These are phyloP conservation scores for Holotrichia oblita DNA, from an alignment of 1,140 invertebrate genomes.

Conservation along the genomic window DNA sequence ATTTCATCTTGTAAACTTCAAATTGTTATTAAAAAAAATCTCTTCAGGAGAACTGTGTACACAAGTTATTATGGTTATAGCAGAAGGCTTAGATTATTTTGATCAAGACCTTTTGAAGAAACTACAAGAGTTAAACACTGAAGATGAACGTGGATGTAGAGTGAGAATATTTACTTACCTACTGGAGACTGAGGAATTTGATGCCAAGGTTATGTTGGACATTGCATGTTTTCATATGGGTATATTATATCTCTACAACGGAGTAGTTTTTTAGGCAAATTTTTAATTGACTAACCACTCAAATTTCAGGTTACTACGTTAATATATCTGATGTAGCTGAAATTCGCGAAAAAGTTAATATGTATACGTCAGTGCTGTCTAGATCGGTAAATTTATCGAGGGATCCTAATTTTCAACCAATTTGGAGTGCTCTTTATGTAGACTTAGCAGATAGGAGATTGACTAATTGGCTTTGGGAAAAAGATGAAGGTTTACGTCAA, in stretches of 20 bases:
- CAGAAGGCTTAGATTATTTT: conserved; percentile 95
- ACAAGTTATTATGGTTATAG: conserved; percentile 98
- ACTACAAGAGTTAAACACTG: conserved; percentile 92
- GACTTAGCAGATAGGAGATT: conserved; percentile 89
- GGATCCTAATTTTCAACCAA: conserved; percentile 77
- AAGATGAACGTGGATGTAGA: conserved; percentile 70
- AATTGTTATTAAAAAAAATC: background rate
- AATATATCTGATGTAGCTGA: conserved; percentile 93
- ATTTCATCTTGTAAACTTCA: background rate
- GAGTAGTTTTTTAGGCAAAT: too few relatives aligned
- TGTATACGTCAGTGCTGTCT: conserved; percentile 92
- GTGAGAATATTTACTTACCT: conserved; percentile 98
- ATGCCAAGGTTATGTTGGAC: conserved; percentile 88
- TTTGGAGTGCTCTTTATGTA: conserved; percentile 94
- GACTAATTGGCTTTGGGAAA: conserved; percentile 89
- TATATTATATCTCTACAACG: conserved; percentile 48
- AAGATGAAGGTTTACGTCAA: conserved; percentile 80
- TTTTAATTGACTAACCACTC: conserved; percentile 51
- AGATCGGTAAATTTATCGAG: conserved; percentile 83
- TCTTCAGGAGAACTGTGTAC: conserved; percentile 71
- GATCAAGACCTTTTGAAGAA: conserved; percentile 86
- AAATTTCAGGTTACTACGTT: conserved; percentile 79
- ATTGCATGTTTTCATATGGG: conserved; percentile 96
- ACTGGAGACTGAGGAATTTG: conserved; percentile 89
- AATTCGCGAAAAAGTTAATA: conserved; percentile 92